Evolutionary conservation across 2,888 invertebrate species (phyloP).

Genomic region (Bombylius discolor): DNA sequence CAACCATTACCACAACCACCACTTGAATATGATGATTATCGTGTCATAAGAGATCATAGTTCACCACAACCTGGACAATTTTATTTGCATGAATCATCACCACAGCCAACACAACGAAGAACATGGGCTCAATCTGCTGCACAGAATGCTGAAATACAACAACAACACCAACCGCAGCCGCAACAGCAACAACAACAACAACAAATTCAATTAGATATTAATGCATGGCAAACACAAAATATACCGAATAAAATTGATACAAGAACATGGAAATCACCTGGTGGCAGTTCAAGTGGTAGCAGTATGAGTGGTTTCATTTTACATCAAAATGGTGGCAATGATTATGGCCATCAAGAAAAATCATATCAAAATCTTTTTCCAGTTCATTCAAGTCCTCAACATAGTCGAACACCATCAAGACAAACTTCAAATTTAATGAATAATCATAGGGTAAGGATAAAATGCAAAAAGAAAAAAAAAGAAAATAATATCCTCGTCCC

Average conservation of each 20-base stretch:
- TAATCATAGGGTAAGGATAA: slow-evolving; percentile 12
- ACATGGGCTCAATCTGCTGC: slow-evolving; percentile 53
- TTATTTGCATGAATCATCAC: slow-evolving; percentile 57
- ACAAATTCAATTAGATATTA: slow-evolving; percentile 30
- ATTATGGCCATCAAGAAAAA: slow-evolving; percentile 42
- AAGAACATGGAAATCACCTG: slow-evolving; percentile 36
- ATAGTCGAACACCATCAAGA: slow-evolving; percentile 44
- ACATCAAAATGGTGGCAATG: slow-evolving; percentile 55
- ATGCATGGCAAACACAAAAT: slow-evolving; percentile 33
- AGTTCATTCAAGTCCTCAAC: slow-evolving; percentile 51
- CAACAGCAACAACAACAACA: slow-evolving; percentile 21
- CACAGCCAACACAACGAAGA: slow-evolving; percentile 43
- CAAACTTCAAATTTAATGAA: slow-evolving; percentile 38
- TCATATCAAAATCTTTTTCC: slow-evolving; percentile 33
- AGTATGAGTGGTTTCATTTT: slow-evolving; percentile 42
- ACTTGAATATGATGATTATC: slow-evolving; percentile 42
- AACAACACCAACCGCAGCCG: slow-evolving; percentile 25
- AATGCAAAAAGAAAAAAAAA: not conserved
- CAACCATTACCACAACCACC: slow-evolving; percentile 11
- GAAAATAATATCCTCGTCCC: too few species aligned
- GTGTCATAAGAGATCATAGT: slow-evolving; percentile 24
- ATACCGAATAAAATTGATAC: slow-evolving; percentile 24
- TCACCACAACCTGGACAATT: slow-evolving; percentile 47
- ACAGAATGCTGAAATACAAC: slow-evolving; percentile 18
- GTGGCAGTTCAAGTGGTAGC: slow-evolving; percentile 22